Evolutionary conservation across 2,888 invertebrate genomes (phyloP), one percentile per base, ranked within the genome.

Genomic region (Saturnia japonica): DNA sequence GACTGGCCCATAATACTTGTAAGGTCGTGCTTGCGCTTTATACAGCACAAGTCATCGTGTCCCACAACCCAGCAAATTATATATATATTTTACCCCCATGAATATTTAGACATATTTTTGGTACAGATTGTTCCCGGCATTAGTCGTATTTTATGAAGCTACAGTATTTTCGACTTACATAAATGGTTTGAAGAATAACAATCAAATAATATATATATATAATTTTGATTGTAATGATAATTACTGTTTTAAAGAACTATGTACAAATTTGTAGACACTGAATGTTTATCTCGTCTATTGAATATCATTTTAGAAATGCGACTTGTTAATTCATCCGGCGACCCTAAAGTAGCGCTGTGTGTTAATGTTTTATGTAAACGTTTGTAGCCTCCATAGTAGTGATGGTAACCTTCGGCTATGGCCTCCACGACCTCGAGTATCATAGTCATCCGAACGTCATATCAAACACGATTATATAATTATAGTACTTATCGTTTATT

Each of bases 311-410:
- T 66, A 67, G 67, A 54, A 70, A 70, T 70, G 22, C 11, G 40
- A 64, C 64, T 34, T 64, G 64, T 64, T 64, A 64, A 64, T 64
- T 40, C 34, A 19, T 9, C 64, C 19, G 64, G 16, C 64, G 64
- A 64, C 64, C 64, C 64, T 64, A 64, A 64, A 64, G 40, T 64
- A 64, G 40, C 40, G 34, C 19, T 40, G 19, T 34, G 40, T 64
- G 64, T 40, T 19, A 64, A 64, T 12, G 16, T 22, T 40, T 64
- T 40, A 40, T 40, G 64, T 64, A 64, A 64, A 40, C 64, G n/a
- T 64, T 34, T 64, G 64, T 64, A 40, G 40, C 64, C 64, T 64
- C 64, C n/a, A 64, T 64, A 64, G 64, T 40, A 40, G n/a, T 40
- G 19, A 64, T 40, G 64, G 64, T 40, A 40, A 64, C 64, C 64